phyloP scores from a whole-genome alignment of 2,888 invertebrate genomes.

The Timandra comae region DNA sequence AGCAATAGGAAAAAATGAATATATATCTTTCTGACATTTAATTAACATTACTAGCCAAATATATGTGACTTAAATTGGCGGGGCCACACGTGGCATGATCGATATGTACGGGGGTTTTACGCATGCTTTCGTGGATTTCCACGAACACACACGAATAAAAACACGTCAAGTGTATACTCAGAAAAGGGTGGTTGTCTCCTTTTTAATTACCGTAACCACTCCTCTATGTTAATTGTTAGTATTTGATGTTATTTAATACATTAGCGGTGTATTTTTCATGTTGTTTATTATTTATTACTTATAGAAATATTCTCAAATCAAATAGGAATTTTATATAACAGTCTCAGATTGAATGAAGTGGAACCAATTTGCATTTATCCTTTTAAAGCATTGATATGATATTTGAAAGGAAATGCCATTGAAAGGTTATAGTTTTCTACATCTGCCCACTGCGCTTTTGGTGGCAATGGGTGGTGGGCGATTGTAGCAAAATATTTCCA shows the following conservation, averaged over 20 bases:
- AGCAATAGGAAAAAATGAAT: constrained; percentile 8
- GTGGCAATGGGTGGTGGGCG: constrained; percentile 44
- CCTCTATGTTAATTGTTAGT: too few relatives aligned
- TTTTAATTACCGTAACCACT: too few relatives aligned
- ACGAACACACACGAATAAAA: neutral
- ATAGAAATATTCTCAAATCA: too few relatives aligned
- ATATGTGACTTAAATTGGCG: neutral
- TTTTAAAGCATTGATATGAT: constrained; percentile 17
- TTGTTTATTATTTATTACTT: too few relatives aligned
- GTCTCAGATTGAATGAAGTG: too few relatives aligned
- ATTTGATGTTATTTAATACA: too few relatives aligned
- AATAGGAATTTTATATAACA: too few relatives aligned
- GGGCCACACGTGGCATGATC: constrained; percentile 5
- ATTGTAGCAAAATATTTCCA: constrained; percentile 44
- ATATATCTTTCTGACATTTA: constrained; percentile 14
- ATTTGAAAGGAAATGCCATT: constrained; percentile 23
- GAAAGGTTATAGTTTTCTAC: constrained; percentile 40
- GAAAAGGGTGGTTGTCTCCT: too few relatives aligned
- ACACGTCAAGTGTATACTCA: too few relatives aligned
- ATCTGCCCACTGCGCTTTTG: constrained; percentile 33
- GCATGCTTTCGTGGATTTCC: constrained; percentile 3
- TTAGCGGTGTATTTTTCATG: too few relatives aligned
- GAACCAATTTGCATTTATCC: constrained; percentile 19
- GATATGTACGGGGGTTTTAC: constrained; percentile 11
- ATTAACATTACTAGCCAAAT: constrained; percentile 10